phyloP scores from a whole-genome alignment of 2,797 vertebrate genomes.

The Phaenicophaeus curvirostris region DNA sequence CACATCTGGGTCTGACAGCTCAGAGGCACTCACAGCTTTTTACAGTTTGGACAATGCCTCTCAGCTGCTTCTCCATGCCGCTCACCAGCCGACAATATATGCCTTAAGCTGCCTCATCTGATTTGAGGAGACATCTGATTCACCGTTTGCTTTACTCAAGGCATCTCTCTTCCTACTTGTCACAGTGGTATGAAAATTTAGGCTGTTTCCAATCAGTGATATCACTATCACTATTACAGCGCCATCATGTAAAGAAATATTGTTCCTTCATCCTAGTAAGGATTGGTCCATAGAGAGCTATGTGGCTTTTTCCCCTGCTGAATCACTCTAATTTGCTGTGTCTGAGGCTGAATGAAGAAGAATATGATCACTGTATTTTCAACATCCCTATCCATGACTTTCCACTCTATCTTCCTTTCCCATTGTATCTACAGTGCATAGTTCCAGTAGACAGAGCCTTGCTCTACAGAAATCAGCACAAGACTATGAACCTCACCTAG shows the following conservation, averaged over 20 bases:
- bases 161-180: background rate
- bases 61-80: background rate
- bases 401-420: background rate
- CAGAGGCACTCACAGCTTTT: background rate
- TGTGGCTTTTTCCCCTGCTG: background rate
- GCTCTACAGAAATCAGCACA: background rate
- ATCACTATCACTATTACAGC: background rate
- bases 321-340: background rate
- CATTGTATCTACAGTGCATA: background rate
- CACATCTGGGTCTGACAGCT: background rate
- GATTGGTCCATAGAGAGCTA: background rate
- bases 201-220: background rate
- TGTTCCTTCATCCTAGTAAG: background rate
- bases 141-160: slow-evolving; percentile 32
- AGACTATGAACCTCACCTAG: background rate
- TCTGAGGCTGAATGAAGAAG: background rate
- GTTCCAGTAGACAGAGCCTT: background rate
- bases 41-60: background rate
- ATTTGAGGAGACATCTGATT: slow-evolving; percentile 31
- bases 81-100: background rate
- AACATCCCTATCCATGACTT: background rate
- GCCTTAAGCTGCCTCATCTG: background rate
- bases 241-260: background rate
- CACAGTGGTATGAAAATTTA: background rate
- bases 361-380: background rate